phyloP scores from a whole-genome alignment of 2,113 vertebrate genomes.

The Limnothrissa miodon region DNA sequence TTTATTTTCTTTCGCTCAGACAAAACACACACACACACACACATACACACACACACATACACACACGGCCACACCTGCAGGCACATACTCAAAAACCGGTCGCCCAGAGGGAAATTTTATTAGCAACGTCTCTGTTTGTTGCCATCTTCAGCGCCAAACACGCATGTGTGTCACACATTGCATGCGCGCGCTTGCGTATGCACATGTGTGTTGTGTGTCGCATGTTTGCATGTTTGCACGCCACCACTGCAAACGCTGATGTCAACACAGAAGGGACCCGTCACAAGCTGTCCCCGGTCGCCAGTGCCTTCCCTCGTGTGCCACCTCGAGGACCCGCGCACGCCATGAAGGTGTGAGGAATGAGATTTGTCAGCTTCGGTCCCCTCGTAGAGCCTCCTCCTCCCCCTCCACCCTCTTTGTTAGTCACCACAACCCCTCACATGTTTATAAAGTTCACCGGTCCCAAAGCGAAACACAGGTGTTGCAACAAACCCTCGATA shows the following conservation, averaged over 20 bases:
- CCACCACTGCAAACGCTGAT: neutral
- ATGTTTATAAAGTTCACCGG: neutral
- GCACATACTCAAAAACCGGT: neutral
- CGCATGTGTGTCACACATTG: too few species aligned
- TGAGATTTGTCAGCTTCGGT: neutral
- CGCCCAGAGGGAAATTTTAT: neutral
- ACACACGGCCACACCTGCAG: neutral
- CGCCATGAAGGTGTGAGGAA: neutral
- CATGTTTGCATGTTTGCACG: neutral
- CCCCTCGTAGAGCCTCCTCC: neutral
- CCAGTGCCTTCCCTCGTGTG: neutral
- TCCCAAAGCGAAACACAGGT: neutral
- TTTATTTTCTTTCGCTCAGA: neutral
- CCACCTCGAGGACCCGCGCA: neutral
- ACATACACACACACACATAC: conserved; percentile 15
- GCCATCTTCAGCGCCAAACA: neutral
- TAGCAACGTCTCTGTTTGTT: neutral
- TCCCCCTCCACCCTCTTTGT: neutral
- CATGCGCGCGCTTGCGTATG: neutral
- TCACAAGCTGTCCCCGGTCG: neutral
- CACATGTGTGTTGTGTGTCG: neutral
- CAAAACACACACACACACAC: conserved; percentile 19
- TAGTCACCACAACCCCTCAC: neutral
- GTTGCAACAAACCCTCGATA: neutral
- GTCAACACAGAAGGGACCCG: neutral